These are phyloP conservation scores for Aphis gossypii DNA, from an alignment of 1,140 invertebrate genomes.

Conservation along the genomic window DNA sequence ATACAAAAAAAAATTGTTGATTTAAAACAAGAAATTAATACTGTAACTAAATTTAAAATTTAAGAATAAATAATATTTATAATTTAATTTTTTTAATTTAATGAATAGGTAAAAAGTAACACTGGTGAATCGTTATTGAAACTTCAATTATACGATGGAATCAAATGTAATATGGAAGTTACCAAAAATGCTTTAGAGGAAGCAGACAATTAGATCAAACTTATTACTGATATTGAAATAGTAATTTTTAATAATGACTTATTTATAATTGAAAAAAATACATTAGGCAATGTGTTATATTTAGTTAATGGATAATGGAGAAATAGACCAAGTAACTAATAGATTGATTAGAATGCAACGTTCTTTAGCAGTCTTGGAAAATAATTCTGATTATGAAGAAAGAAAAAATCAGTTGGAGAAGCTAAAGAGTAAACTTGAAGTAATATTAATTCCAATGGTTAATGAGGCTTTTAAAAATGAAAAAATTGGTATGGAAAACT, in stretches of 20 bases:
- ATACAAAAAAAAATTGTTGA: constrained; percentile 80
- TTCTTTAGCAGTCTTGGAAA: constrained; percentile 80
- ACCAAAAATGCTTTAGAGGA: constrained; percentile 89
- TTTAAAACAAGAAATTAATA: constrained; percentile 82
- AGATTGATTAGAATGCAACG: constrained; percentile 84
- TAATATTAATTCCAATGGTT: constrained; percentile 82
- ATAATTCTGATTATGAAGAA: constrained; percentile 83
- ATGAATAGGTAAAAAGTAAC: constrained; percentile 76
- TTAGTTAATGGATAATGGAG: constrained; percentile 71
- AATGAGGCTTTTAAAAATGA: constrained; percentile 82
- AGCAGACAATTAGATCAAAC: constrained; percentile 91
- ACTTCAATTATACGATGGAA: constrained; percentile 79
- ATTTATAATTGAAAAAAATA: not conserved
- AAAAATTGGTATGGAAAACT: constrained; percentile 71
- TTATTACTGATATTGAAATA: constrained; percentile 80
- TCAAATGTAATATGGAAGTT: constrained; percentile 78
- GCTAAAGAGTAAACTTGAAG: constrained; percentile 88
- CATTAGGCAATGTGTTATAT: constrained; percentile 57
- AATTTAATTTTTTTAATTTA: constrained; percentile 22
- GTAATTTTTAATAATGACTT: constrained; percentile 64
- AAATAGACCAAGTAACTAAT: constrained; percentile 71
- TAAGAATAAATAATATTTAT: not conserved
- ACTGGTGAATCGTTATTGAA: constrained; percentile 83
- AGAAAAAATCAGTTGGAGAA: constrained; percentile 85
- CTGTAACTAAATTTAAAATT: constrained; percentile 66